Evolutionary conservation across 2,797 vertebrate species (phyloP).

Genomic region (Acanthurus lineatus): DNA sequence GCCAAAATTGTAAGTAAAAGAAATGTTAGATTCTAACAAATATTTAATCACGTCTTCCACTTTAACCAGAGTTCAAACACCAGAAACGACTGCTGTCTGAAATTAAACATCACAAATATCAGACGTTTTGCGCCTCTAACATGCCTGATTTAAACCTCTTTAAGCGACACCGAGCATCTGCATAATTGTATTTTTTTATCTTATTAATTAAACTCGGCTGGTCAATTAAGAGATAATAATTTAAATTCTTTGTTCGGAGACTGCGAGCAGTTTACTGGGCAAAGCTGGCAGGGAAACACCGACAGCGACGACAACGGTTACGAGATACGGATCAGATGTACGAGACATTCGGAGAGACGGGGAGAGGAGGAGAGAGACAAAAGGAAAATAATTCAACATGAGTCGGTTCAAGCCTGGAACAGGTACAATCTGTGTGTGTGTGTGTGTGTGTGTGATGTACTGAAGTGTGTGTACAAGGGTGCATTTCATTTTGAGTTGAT

Average conservation of each 20-base stretch:
- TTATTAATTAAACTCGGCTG: conserved; percentile 23
- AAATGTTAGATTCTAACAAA: too few species aligned
- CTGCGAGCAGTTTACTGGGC: neutral
- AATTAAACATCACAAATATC: neutral
- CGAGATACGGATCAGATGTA: conserved; percentile 18
- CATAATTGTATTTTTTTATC: neutral
- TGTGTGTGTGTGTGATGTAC: conserved; percentile 11
- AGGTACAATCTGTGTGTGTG: conserved; percentile 9
- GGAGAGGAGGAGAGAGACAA: neutral
- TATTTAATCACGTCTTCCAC: too few species aligned
- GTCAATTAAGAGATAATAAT: conserved; percentile 16
- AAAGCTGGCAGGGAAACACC: neutral
- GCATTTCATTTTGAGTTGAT: conserved; percentile 41
- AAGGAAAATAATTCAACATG: conserved; percentile 17
- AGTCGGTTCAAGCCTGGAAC: conserved; percentile 4
- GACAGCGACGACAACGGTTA: neutral
- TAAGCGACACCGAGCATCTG: neutral
- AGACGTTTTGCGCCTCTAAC: neutral
- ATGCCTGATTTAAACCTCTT: neutral
- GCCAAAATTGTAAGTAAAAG: too few species aligned
- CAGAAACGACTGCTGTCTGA: neutral
- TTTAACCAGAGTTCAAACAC: too few species aligned
- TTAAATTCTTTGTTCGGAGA: neutral
- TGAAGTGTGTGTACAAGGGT: neutral
- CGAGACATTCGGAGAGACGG: neutral